Percentiles rank a stretch among this genome's conserved stretches.
phyloP scores from a whole-genome alignment of 2,888 invertebrate genomes.

The Brenthis ino region DNA sequence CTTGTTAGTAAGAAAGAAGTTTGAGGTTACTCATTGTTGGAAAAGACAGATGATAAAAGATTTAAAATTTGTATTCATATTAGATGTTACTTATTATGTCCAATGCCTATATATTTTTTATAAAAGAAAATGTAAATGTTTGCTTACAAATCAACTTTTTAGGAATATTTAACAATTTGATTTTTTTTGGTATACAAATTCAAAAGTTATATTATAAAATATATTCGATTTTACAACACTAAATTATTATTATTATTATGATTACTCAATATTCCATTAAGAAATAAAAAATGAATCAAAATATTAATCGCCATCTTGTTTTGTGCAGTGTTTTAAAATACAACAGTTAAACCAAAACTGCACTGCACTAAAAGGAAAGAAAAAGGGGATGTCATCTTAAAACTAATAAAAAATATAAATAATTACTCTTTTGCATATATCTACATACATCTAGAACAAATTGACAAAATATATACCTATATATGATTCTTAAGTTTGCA shows the following conservation, averaged over 20 bases:
- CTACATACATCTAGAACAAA: constrained; percentile 68
- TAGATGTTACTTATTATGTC: constrained; percentile 1
- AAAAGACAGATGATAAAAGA: constrained; percentile 2
- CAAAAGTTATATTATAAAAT: constrained; percentile 21
- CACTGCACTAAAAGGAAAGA: constrained; percentile 34
- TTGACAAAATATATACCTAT: constrained; percentile 71
- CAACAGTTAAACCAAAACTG: constrained; percentile 39
- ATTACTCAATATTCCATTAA: constrained; percentile 6
- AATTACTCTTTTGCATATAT: constrained; percentile 47
- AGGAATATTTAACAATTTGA: constrained; percentile 17
- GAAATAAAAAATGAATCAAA: constrained; percentile 11
- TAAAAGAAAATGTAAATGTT: constrained; percentile 8
- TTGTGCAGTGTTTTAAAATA: constrained; percentile 14
- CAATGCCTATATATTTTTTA: constrained; percentile 5
- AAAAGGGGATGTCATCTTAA: constrained; percentile 39
- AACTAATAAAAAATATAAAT: constrained; percentile 48
- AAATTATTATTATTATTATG: constrained; percentile 4
- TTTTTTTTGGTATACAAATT: constrained; percentile 19
- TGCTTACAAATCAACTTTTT: constrained; percentile 15
- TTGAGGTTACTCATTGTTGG: no score
- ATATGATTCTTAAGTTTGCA: constrained; percentile 55
- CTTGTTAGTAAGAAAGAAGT: neutral
- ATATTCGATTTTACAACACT: constrained; percentile 10
- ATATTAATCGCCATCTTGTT: constrained; percentile 8
- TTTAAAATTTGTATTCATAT: constrained; percentile 5